Evolutionary conservation across 2,113 vertebrate species (phyloP).

Genomic region (Corythornis madagascariensis): DNA sequence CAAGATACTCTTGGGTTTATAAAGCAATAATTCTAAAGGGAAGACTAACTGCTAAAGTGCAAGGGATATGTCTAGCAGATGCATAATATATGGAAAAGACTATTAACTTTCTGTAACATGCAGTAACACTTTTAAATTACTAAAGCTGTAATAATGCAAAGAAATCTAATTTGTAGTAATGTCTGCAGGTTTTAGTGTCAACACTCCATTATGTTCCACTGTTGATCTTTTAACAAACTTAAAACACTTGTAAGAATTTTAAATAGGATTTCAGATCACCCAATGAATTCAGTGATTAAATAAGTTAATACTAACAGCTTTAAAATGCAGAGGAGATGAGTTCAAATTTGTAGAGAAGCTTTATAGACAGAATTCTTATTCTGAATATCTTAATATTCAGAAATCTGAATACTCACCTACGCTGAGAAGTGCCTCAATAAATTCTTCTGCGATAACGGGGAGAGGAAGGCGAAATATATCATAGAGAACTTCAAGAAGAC

Average conservation of each 20-base stretch:
- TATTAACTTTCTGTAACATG: neutral
- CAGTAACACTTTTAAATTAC: neutral
- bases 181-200: neutral
- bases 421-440: slow-evolving; percentile 93
- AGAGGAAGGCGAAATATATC: slow-evolving; percentile 97
- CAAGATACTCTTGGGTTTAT: neutral
- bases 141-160: neutral
- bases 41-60: neutral
- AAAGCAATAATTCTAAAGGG: neutral
- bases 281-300: neutral
- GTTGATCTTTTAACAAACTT: neutral
- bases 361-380: neutral
- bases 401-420: slow-evolving; percentile 82
- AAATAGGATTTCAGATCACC: neutral
- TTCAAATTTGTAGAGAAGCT: neutral
- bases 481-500: slow-evolving; percentile 94
- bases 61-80: neutral
- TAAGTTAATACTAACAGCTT: neutral
- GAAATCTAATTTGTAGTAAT: neutral
- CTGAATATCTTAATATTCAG: too few species aligned
- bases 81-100: neutral
- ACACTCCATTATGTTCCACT: neutral
- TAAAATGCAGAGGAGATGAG: neutral
- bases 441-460: slow-evolving; percentile 91
- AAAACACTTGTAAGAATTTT: neutral